Conservation (phyloP, 2,888 invertebrate species). For the Saturnia japonica region DNA sequence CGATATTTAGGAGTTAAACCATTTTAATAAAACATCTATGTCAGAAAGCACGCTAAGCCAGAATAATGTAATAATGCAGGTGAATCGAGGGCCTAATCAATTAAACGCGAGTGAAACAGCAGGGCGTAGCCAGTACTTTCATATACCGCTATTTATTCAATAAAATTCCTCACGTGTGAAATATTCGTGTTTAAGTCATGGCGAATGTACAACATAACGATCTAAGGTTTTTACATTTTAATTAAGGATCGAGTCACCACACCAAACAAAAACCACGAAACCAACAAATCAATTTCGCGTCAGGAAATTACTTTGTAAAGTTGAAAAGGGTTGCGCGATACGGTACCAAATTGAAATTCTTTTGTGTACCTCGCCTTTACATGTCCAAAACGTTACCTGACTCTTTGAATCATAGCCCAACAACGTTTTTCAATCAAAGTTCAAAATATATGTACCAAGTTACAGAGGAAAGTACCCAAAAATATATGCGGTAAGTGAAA, state of each 20-base stretch:
- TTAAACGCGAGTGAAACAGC: too few relatives aligned
- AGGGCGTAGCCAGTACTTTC: too few relatives aligned
- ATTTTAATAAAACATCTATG: too few relatives aligned
- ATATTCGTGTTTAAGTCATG: not conserved
- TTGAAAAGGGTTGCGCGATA: slow-evolving; percentile 75
- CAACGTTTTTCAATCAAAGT: slow-evolving; percentile 62
- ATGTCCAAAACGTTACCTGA: slow-evolving; percentile 73
- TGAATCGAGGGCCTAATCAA: too few relatives aligned
- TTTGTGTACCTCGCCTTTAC: slow-evolving; percentile 72
- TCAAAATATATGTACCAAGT: slow-evolving; percentile 41
- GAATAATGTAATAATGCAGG: too few relatives aligned
- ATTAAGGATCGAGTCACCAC: slow-evolving; percentile 67
- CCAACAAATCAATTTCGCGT: slow-evolving; percentile 79
- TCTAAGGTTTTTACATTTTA: slow-evolving; percentile 41
- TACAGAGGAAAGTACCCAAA: slow-evolving; percentile 25
- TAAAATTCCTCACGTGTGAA: slow-evolving; percentile 10
- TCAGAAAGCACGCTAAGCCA: too few relatives aligned
- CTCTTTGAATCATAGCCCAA: slow-evolving; percentile 58
- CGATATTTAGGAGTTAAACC: too few relatives aligned
- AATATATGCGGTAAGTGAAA: slow-evolving; percentile 30
- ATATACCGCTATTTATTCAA: not conserved
- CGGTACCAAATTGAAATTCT: slow-evolving; percentile 79
- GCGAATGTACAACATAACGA: slow-evolving; percentile 14
- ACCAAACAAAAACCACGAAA: slow-evolving; percentile 71
- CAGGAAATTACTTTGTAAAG: slow-evolving; percentile 78